Evolutionary conservation across 1,140 invertebrate species (phyloP).

Genomic region (Magallana ariakensis): DNA sequence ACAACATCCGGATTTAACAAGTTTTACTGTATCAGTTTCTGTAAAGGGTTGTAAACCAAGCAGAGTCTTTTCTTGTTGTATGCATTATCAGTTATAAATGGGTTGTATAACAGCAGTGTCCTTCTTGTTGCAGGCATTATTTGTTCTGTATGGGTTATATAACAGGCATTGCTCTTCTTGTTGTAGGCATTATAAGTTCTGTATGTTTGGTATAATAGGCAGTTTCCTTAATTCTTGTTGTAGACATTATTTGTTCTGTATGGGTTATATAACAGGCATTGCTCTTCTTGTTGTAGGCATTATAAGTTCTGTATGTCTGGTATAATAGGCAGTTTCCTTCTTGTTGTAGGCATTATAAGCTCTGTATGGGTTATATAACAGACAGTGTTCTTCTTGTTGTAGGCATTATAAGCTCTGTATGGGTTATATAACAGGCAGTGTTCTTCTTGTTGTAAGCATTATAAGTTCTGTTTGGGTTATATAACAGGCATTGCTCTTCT

Average conservation of each 20-base stretch:
- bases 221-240: too few species aligned
- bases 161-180: neutral
- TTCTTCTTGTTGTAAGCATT: too few species aligned
- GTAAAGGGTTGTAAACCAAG: neutral
- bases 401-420: conserved; percentile 71
- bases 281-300: neutral
- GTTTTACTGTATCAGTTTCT: neutral
- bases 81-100: neutral
- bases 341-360: too few species aligned
- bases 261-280: neutral
- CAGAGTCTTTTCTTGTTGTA: neutral
- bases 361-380: conserved; percentile 89
- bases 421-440: too few species aligned
- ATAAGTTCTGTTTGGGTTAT: neutral
- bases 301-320: conserved; percentile 75
- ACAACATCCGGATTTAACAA: neutral
- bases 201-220: too few species aligned
- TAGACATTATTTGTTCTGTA: too few species aligned
- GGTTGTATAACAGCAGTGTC: neutral
- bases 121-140: neutral
- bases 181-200: conserved; percentile 5
- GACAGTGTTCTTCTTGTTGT: conserved; percentile 84
- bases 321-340: too few species aligned
- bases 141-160: neutral
- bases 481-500: neutral